phyloP scores from a whole-genome alignment of 2,797 vertebrate genomes.

The Falco peregrinus region DNA sequence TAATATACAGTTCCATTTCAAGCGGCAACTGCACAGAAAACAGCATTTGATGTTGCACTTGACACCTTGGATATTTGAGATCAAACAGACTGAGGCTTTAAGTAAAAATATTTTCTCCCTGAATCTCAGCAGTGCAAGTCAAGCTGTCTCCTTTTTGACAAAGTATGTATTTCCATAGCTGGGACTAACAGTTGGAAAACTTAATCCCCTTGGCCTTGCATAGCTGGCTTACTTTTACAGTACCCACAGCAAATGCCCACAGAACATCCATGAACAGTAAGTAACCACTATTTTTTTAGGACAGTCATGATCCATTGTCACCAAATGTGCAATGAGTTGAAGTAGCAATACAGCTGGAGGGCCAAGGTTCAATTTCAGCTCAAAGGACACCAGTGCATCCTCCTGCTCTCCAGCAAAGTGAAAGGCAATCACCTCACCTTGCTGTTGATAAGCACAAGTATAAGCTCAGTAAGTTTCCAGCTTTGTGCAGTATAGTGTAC shows the following conservation, averaged over 20 bases:
- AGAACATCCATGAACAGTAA: background rate
- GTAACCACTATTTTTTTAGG: background rate
- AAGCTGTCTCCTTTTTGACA: background rate
- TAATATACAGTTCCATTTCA: background rate
- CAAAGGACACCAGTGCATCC: background rate
- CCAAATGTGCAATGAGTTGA: background rate
- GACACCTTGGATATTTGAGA: background rate
- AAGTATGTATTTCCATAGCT: background rate
- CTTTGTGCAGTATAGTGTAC: background rate
- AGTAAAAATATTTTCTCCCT: background rate
- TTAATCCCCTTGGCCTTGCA: background rate
- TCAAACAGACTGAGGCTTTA: background rate
- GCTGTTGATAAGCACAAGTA: background rate
- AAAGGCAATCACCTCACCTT: background rate
- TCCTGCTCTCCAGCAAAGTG: background rate
- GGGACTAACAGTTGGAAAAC: background rate
- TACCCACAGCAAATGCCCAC: background rate
- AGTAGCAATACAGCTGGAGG: background rate
- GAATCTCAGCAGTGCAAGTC: background rate
- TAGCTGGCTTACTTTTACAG: background rate
- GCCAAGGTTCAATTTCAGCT: background rate
- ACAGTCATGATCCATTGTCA: background rate
- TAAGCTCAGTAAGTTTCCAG: background rate
- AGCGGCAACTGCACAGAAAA: background rate
- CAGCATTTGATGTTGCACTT: background rate